These are phyloP conservation scores for Rosalia funebris DNA, from an alignment of 2,888 invertebrate species.

Conservation along the genomic window DNA sequence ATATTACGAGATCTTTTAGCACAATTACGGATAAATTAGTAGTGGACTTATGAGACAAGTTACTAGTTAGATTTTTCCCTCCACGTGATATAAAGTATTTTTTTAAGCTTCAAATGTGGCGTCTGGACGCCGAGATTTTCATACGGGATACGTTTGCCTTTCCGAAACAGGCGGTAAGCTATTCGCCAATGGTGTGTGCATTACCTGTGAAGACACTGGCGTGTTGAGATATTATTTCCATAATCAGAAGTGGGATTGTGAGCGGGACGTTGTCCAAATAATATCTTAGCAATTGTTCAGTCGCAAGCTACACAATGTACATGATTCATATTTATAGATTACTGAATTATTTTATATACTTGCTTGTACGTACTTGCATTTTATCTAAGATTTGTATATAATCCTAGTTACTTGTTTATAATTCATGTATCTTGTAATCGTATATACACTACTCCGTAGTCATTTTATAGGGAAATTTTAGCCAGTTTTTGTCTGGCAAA, in stretches of 20 bases:
- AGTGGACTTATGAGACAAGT: conserved; percentile 45
- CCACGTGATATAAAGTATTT: conserved; percentile 62
- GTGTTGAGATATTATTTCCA: conserved; percentile 40
- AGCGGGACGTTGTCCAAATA: conserved; percentile 12
- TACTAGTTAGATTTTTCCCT: conserved; percentile 55
- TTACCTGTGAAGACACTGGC: conserved; percentile 58
- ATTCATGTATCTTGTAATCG: conserved; percentile 54
- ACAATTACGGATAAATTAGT: conserved; percentile 51
- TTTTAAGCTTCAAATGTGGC: conserved; percentile 57
- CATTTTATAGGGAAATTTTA: conserved; percentile 54
- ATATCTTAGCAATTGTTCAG: conserved; percentile 49
- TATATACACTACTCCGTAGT: conserved; percentile 48
- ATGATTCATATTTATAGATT: conserved; percentile 63
- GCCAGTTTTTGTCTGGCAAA: conserved; percentile 44
- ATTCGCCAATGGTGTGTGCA: conserved; percentile 60
- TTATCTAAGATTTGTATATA: conserved; percentile 63
- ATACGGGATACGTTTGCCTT: conserved; percentile 59
- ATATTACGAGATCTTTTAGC: conserved; percentile 46
- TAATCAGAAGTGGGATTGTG: conserved; percentile 4
- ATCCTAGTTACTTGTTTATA: conserved; percentile 58
- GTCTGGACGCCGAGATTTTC: conserved; percentile 47
- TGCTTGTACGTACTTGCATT: conserved; percentile 64
- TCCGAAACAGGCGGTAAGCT: conserved; percentile 47
- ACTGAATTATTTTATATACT: conserved; percentile 66
- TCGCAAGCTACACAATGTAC: conserved; percentile 65